Evolutionary conservation across 2,113 vertebrate species (phyloP), one percentile per base, ranked within the genome.

Genomic region (Lepus americanus): DNA sequence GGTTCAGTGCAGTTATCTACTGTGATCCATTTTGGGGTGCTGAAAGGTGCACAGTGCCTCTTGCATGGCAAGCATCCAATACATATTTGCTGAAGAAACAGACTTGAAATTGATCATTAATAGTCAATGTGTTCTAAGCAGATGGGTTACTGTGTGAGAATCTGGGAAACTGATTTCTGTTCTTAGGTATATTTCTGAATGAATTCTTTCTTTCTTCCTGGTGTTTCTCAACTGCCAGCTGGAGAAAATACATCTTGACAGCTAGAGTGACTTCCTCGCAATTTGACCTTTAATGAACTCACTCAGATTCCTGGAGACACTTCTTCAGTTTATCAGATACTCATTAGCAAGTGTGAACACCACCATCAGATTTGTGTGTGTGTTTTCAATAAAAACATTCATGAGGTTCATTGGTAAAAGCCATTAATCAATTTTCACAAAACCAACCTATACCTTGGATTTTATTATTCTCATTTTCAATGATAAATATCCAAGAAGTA

Each of bases 201-300:
- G 16, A 31, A 85, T 31, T 89, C 36, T 89, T 22, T 76, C 29
- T 82, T 74, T 89, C 82, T 79, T 51, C 82, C 36, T 76, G 12
- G 12, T 33, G 4, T 83, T 94, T 92, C 59, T 95, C 85, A 92
- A 39, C 74, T 86, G 51, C 66, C 94, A 83, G 22, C 33, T 95
- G 78, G 19, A 96, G 44, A 86, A 95, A 92, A 96, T 92, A 76
- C 74, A 76, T 91, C 74, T 79, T 92, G 93, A 97, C 94, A 95
- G 85, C 78, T 44, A 39, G 14, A 19, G 74, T 79, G 87, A 92
- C 63, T 95, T 95, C 44, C 59, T 76, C 29, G 88, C 64, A 44
- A 89, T 76, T 67, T 0, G 5, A 91, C 74, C 92, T 95, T 94
- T 92, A 95, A 94, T 95, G 76, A 96, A 96, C 69, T 96, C 86